Percentiles rank a stretch among this genome's conserved stretches.
phyloP scores from a whole-genome alignment of 2,797 vertebrate species.

The Spondyliosoma cantharus region DNA sequence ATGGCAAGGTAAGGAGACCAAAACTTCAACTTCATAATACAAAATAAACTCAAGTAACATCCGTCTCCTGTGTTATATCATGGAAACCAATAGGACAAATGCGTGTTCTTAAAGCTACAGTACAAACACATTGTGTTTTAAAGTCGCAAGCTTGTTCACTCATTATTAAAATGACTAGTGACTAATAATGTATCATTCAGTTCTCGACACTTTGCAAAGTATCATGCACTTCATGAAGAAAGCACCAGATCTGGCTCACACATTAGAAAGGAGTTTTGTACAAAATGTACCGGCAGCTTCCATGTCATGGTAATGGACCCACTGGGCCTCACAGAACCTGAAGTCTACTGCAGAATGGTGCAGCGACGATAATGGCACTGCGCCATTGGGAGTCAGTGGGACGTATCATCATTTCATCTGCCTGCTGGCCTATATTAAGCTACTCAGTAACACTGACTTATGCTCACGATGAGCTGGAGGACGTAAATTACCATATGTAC shows the following conservation, averaged over 20 bases:
- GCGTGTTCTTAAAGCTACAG: background rate
- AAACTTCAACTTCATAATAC: slow-evolving; percentile 9
- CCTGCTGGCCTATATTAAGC: background rate
- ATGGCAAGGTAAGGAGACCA: slow-evolving; percentile 1
- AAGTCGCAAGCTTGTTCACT: background rate
- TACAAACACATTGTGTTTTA: background rate
- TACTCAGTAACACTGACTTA: background rate
- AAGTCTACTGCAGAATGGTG: background rate
- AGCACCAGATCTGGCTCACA: slow-evolving; percentile 14
- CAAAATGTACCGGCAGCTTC: background rate
- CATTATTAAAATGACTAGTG: background rate
- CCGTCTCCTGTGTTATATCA: background rate
- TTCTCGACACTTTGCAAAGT: background rate
- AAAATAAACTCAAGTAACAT: slow-evolving; percentile 17
- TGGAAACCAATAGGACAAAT: background rate
- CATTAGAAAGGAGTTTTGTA: background rate
- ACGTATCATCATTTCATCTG: background rate
- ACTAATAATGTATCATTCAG: background rate
- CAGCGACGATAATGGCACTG: no score
- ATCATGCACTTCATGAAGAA: slow-evolving; percentile 18
- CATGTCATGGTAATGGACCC: background rate
- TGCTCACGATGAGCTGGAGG: background rate
- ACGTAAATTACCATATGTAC: background rate
- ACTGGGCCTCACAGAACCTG: background rate
- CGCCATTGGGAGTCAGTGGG: background rate